These are phyloP conservation scores for Zeugodacus cucurbitae DNA, from an alignment of 1,140 invertebrate species.

Conservation along the genomic window DNA sequence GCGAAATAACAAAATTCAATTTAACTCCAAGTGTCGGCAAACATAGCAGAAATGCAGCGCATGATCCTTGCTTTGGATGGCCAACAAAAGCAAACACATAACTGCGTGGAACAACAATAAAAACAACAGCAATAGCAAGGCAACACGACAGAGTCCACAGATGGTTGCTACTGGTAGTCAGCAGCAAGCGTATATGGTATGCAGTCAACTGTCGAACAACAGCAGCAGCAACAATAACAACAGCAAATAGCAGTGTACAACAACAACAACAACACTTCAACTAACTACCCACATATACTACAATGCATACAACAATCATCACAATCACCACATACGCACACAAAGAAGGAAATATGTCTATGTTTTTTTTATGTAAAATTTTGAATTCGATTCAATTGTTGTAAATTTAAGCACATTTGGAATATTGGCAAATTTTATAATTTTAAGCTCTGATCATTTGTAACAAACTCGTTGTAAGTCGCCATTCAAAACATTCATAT, in stretches of 20 bases:
- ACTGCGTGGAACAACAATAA: background rate
- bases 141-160: background rate
- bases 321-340: background rate
- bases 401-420: slow-evolving; percentile 37
- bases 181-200: background rate
- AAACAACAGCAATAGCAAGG: background rate
- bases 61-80: background rate
- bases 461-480: slow-evolving; percentile 25
- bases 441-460: slow-evolving; percentile 2
- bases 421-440: slow-evolving; percentile 32
- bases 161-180: background rate
- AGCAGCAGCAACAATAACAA: background rate
- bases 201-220: background rate
- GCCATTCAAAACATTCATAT: slow-evolving; percentile 33
- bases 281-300: background rate
- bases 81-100: background rate
- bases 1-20: background rate
- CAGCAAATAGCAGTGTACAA: background rate
- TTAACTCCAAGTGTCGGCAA: background rate
- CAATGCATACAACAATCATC: background rate
- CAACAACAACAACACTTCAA: background rate
- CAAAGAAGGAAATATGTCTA: background rate
- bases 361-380: slow-evolving; percentile 38
- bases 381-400: slow-evolving; percentile 19
- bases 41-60: background rate